Conservation (phyloP, 2,113 vertebrate species). For the Callocephalon fimbriatum region DNA sequence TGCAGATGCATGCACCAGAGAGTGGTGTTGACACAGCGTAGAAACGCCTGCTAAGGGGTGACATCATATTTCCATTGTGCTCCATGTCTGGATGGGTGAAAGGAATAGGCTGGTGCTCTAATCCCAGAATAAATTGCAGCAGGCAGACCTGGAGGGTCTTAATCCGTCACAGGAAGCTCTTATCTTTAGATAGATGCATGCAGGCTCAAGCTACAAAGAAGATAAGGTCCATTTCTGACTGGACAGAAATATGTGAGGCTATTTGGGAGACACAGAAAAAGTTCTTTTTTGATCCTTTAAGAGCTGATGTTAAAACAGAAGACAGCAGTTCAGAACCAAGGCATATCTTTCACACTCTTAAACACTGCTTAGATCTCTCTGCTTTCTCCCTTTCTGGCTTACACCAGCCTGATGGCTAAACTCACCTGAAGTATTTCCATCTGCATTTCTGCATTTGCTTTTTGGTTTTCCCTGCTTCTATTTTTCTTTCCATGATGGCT, state of each 20-base stretch:
- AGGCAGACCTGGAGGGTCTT: slow-evolving; percentile 20
- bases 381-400: not conserved
- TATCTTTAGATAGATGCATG: not conserved
- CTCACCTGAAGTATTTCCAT: not conserved
- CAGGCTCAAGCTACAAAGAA: not conserved
- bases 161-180: slow-evolving; percentile 11
- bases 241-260: not conserved
- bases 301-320: not conserved
- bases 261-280: not conserved
- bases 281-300: not conserved
- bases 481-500: not conserved
- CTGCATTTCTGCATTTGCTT: not conserved
- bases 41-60: not conserved
- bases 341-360: not conserved
- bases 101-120: not conserved
- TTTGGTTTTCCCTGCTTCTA: not conserved
- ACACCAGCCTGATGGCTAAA: not conserved
- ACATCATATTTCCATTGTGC: not conserved
- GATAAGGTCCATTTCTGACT: not conserved
- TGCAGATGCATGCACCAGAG: not conserved
- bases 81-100: not conserved
- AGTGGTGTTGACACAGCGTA: rapidly evolving
- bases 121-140: slow-evolving; percentile 47
- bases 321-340: not conserved
- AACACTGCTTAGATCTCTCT: not conserved